Conservation (phyloP, 2,888 invertebrate species). For the Drosophila atroscutellata region DNA sequence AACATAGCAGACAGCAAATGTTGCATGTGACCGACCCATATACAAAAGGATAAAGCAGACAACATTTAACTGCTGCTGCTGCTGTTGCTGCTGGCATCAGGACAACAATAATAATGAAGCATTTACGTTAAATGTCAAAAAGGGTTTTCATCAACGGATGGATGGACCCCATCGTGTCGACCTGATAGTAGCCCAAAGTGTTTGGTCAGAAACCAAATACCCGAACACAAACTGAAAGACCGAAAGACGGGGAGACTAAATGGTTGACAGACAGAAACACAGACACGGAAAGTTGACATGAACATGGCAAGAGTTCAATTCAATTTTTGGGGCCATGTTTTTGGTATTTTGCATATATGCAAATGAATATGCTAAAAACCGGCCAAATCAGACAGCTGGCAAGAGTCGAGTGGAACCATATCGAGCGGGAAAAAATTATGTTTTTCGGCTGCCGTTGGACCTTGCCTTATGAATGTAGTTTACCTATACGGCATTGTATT, state of each 20-base stretch:
- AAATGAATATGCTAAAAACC: constrained; percentile 69
- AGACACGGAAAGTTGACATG: constrained; percentile 39
- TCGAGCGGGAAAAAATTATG: background rate
- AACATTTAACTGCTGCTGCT: constrained; percentile 35
- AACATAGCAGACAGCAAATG: constrained; percentile 40
- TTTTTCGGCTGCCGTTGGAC: background rate
- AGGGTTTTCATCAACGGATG: constrained; percentile 59
- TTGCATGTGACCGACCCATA: constrained; percentile 20
- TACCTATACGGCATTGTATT: background rate
- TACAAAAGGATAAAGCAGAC: constrained; percentile 4
- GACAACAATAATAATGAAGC: constrained; percentile 77
- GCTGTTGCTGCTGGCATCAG: constrained; percentile 40
- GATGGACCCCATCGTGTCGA: constrained; percentile 15
- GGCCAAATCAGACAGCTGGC: constrained; percentile 51
- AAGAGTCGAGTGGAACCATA: background rate
- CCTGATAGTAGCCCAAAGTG: constrained; percentile 62
- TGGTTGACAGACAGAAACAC: constrained; percentile 20
- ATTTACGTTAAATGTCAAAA: constrained; percentile 76
- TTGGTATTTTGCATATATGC: constrained; percentile 80
- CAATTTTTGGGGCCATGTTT: constrained; percentile 79
- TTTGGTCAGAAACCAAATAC: constrained; percentile 60
- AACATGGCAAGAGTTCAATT: constrained; percentile 73
- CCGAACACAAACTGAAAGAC: constrained; percentile 7
- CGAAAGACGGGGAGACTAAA: constrained; percentile 5
- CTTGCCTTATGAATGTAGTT: background rate